Evolutionary conservation across 2,113 vertebrate genomes (phyloP).

Genomic region (Nestor notabilis): DNA sequence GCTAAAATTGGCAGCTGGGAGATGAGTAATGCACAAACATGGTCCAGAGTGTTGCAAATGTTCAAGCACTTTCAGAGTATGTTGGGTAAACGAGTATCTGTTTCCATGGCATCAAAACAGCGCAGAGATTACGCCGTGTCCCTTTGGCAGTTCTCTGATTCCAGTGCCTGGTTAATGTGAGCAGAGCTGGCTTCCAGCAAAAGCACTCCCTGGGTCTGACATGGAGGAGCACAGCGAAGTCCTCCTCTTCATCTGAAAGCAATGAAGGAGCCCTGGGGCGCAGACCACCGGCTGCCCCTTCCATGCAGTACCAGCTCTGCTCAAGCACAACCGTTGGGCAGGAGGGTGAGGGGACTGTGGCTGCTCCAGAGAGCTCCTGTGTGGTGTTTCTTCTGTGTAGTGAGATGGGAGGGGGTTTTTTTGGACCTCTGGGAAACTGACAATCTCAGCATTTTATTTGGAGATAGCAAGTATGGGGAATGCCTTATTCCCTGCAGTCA

Average conservation of each 20-base stretch:
- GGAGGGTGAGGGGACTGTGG: neutral
- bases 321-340: fast-evolving
- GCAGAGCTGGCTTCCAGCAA: neutral
- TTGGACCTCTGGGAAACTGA: neutral
- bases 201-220: neutral
- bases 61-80: neutral
- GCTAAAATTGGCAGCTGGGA: slow-evolving; percentile 55
- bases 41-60: neutral
- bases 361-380: fast-evolving
- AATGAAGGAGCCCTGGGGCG: fast-evolving
- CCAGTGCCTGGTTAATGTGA: neutral
- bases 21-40: slow-evolving; percentile 61
- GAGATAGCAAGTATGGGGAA: neutral
- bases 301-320: neutral
- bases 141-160: neutral
- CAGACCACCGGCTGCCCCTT: neutral
- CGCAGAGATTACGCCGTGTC: neutral
- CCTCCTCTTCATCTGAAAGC: too few relatives aligned
- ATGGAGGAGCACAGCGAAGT: fast-evolving
- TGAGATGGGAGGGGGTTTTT: fast-evolving
- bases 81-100: slow-evolving; percentile 50
- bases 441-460: neutral
- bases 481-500: neutral
- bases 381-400: neutral
- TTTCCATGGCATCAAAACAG: slow-evolving; percentile 55